Conservation (phyloP, 2,888 invertebrate genomes). For the Cheilosia grossa region DNA sequence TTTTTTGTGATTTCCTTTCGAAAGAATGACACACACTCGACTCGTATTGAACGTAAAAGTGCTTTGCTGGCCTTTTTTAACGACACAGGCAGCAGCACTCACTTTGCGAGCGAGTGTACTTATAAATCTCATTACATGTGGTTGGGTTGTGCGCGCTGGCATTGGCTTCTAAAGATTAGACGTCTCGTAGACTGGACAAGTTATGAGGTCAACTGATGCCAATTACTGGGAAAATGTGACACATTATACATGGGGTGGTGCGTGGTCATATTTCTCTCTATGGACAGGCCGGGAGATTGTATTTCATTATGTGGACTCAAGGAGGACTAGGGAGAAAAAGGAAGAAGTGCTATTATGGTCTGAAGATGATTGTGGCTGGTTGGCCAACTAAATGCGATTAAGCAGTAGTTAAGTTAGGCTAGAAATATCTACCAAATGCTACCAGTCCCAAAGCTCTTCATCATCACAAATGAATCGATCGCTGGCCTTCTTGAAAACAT, state of each 20-base stretch:
- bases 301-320: no score
- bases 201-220: conserved; percentile 10
- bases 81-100: neutral
- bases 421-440: no score
- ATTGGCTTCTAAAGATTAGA: conserved; percentile 1
- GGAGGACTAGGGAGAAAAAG: no score
- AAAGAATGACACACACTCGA: neutral
- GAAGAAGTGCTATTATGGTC: no score
- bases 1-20: neutral
- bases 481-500: no score
- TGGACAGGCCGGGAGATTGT: no score
- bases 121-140: neutral
- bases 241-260: neutral
- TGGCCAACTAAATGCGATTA: no score
- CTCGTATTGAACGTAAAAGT: neutral
- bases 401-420: no score
- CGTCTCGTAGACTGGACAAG: conserved; percentile 8
- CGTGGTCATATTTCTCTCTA: neutral
- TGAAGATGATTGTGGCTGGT: no score
- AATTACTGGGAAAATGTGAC: conserved; percentile 20
- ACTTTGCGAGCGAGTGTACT: neutral
- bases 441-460: no score
- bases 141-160: neutral
- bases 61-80: neutral
- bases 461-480: no score